phyloP scores from a whole-genome alignment of 2,113 vertebrate genomes.

The Silurus glanis region DNA sequence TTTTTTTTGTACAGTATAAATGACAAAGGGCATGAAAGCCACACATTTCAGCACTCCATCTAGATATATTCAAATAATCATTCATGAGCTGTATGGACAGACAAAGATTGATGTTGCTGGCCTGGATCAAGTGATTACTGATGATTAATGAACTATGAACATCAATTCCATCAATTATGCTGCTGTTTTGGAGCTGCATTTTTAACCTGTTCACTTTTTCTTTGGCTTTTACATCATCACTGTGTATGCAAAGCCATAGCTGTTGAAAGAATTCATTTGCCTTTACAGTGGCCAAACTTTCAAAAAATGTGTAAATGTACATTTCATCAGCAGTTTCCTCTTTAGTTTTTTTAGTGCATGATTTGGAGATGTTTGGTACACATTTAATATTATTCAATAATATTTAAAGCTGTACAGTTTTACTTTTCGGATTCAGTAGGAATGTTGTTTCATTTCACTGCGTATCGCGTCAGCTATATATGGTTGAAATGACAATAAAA shows the following conservation, averaged over 20 bases:
- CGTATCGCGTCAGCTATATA: too few species aligned
- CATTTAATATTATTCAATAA: background rate
- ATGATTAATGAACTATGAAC: background rate
- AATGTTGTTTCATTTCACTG: too few species aligned
- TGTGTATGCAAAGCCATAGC: background rate
- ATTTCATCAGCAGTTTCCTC: background rate
- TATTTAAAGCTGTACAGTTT: background rate
- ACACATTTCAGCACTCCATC: background rate
- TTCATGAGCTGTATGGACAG: background rate
- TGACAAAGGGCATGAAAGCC: background rate
- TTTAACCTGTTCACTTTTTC: background rate
- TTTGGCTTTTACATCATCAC: background rate
- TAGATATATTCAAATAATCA: background rate
- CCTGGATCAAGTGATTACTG: background rate
- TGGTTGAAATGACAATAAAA: too few species aligned
- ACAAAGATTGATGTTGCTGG: background rate
- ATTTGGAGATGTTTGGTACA: background rate
- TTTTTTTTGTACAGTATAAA: background rate
- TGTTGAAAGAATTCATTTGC: background rate
- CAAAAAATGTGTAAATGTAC: background rate
- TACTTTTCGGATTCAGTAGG: background rate
- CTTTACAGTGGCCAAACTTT: background rate
- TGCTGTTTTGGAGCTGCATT: background rate
- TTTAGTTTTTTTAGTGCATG: background rate
- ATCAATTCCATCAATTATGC: background rate